A percentile compares a stretch with the other conserved stretches of the same genome.
Evolutionary conservation across 37 sponge, comb jelly and placozoan genomes (phyloP).

Genomic region (Lycopodina hypogea): DNA sequence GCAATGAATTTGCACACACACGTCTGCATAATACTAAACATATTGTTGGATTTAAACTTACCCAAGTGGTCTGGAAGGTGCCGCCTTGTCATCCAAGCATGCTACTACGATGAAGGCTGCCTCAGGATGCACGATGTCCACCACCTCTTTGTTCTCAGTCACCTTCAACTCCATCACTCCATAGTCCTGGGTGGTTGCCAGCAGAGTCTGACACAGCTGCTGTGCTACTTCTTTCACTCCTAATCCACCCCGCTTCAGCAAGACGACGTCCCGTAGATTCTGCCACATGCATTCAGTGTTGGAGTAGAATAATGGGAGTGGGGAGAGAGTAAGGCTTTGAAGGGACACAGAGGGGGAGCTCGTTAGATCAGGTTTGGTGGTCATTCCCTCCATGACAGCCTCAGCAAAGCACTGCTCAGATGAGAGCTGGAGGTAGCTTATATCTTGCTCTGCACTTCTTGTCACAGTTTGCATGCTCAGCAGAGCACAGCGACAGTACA

Average conservation of each 20-base stretch:
- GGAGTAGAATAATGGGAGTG: slow-evolving; percentile 56
- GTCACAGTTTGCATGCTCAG: slow-evolving; percentile 11
- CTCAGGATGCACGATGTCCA: slow-evolving; percentile 48
- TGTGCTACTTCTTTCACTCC: slow-evolving; percentile 21
- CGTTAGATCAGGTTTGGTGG: slow-evolving; percentile 39
- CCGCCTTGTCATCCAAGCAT: slow-evolving; percentile 34
- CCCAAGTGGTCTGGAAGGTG: slow-evolving; percentile 24
- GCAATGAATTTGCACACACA: not conserved
- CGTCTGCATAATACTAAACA: slow-evolving; percentile 4
- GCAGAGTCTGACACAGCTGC: slow-evolving; percentile 27
- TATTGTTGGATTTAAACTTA: not conserved
- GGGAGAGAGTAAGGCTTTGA: slow-evolving; percentile 34
- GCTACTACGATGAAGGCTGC: slow-evolving; percentile 63
- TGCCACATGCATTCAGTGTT: slow-evolving; percentile 11
- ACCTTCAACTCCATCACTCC: slow-evolving; percentile 31
- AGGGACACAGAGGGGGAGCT: slow-evolving; percentile 24
- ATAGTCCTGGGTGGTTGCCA: slow-evolving; percentile 20
- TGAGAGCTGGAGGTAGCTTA: slow-evolving; percentile 26
- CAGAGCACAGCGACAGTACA: slow-evolving; percentile 78
- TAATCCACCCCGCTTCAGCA: too few relatives aligned
- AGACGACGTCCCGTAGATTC: not conserved
- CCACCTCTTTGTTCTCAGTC: slow-evolving; percentile 45
- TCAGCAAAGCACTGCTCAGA: slow-evolving; percentile 46
- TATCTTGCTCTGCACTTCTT: not conserved
- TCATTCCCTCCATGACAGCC: slow-evolving; percentile 34